Base-by-base conservation (phyloP, 2,888 invertebrate species). In the Platycnemis pennipes region DNA sequence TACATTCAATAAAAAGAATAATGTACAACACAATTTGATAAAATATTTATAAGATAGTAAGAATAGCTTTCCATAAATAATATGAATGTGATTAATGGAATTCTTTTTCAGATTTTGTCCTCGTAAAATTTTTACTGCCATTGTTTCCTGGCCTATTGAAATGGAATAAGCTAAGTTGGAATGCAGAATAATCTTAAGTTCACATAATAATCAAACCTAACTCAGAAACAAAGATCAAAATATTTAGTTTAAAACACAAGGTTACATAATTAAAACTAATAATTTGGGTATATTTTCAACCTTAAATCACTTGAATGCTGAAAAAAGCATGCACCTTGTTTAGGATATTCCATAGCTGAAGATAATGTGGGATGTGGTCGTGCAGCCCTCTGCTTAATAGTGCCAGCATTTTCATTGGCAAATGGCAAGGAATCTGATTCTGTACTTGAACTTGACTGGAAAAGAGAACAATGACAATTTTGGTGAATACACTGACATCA, bases 361-460 rank as follows among this genome's bases (percentile, higher is more conserved):
- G 94, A 87, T 49, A 95, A 94, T 11, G 95, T 95, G 31, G 96
- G 95, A 94, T 95, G 96, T 26, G 95, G 95, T 94, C 96, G 95
- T 86, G 97, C 97, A 94, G 97, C 97, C 95, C 98, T 97, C 96
- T 99, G 99, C 96, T 99, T 99, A 96, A 99, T 99, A 94, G 99
- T 99, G 94, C 99, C 99, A 69, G 99, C 99, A 96, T 99, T 99
- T 96, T 99, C 99, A 96, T 99, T 99, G 95, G 99, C 99, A 97
- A 99, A 99, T 85, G 99, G 99, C 96, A 99, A 98, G 96, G 98
- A 99, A 96, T 99, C 99, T 91, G 99, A 99, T 97, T 99, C 99
- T 95, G 99, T 99, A 97, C 99, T 99, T 96, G 99, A 99, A 97
- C 98, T 99, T 96, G 99, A 99, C 98, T 98, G 97, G 77, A 97